A percentile compares a stretch with the other conserved stretches of the same genome.
phyloP scores from a whole-genome alignment of 1,140 invertebrate genomes.

The Ceratina japonica region DNA sequence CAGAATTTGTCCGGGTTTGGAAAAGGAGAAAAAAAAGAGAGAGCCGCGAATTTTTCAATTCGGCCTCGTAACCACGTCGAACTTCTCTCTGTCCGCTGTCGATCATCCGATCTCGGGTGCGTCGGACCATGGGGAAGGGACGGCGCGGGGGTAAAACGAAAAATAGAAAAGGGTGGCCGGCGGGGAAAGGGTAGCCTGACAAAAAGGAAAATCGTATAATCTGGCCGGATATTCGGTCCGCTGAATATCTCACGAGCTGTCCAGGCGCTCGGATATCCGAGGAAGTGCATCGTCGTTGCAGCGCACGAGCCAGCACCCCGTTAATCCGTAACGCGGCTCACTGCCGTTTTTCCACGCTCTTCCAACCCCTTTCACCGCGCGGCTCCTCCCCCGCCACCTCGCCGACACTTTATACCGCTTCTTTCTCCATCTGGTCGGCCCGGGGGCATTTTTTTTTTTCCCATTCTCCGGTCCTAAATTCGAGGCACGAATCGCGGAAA shows the following conservation, averaged over 20 bases:
- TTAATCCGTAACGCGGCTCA: conserved; percentile 59
- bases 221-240: conserved; percentile 61
- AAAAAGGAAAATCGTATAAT: conserved; percentile 63
- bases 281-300: conserved; percentile 62
- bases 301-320: conserved; percentile 33
- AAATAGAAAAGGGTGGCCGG: background rate
- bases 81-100: background rate
- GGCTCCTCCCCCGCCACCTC: background rate
- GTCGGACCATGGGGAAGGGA: background rate
- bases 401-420: background rate
- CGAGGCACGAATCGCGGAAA: conserved; percentile 57
- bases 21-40: too few relatives aligned
- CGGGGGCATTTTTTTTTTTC: conserved; percentile 14
- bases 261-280: conserved; percentile 59
- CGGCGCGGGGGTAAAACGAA: background rate
- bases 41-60: too few relatives aligned
- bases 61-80: too few relatives aligned
- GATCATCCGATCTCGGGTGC: background rate
- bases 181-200: background rate
- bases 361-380: background rate
- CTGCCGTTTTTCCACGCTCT: conserved; percentile 35
- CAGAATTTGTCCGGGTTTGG: too few relatives aligned
- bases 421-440: background rate
- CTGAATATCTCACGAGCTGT: conserved; percentile 64
- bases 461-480: conserved; percentile 42